Evolutionary conservation across 37 sponge, comb jelly and placozoan species (phyloP).

Genomic region (Halichondria panicea): DNA sequence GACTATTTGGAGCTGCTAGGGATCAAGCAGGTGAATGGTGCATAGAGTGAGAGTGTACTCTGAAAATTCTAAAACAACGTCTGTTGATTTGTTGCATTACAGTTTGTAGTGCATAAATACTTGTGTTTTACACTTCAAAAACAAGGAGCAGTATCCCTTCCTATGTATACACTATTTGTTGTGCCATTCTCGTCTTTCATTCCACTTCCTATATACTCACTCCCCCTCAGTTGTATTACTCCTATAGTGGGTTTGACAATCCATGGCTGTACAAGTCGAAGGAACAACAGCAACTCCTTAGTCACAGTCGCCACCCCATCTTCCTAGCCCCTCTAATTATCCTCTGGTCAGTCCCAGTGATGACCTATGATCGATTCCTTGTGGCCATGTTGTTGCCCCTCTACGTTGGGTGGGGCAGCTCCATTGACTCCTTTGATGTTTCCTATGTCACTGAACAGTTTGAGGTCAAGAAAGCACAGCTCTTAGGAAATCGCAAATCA

Average conservation of each 20-base stretch:
- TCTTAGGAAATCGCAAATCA: constrained; percentile 1
- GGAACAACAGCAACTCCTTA: constrained; percentile 51
- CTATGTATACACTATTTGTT: background rate
- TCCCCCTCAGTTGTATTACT: constrained; percentile 51
- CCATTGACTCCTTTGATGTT: constrained; percentile 33
- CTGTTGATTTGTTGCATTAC: background rate
- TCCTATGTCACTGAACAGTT: constrained; percentile 46
- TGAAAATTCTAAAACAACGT: background rate
- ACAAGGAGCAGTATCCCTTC: background rate
- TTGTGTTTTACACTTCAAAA: background rate
- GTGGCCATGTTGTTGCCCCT: constrained; percentile 64
- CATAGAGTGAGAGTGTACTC: background rate
- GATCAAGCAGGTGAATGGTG: constrained; percentile 59
- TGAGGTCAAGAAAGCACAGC: constrained; percentile 26
- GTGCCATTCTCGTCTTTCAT: background rate
- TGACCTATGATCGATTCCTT: constrained; percentile 72
- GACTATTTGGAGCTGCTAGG: constrained; percentile 75
- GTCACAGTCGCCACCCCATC: constrained; percentile 67
- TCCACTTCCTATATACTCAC: no score
- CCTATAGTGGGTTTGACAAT: constrained; percentile 29
- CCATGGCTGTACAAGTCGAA: constrained; percentile 55
- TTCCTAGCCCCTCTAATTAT: constrained; percentile 45
- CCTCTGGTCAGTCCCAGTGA: constrained; percentile 62
- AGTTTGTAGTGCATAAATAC: no score
- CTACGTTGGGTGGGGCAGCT: constrained; percentile 59